Evolutionary conservation across 64 coral and sea anemone genomes (phyloP).

Genomic region (Montipora efflorescens): DNA sequence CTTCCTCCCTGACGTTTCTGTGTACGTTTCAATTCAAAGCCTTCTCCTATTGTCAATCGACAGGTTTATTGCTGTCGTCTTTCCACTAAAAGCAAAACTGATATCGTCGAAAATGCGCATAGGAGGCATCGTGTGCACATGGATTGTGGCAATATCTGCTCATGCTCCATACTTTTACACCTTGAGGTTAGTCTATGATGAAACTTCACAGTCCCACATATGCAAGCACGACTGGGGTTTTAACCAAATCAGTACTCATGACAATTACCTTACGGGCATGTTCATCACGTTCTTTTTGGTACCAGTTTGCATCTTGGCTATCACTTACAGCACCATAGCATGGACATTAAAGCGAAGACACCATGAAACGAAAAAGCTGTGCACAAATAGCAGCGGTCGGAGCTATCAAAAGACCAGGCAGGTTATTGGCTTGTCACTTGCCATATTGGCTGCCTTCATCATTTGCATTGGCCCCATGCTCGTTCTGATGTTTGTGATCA

Average conservation of each 20-base stretch:
- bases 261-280: neutral
- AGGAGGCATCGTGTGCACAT: no score
- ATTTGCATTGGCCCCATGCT: neutral
- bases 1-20: constrained; percentile 7
- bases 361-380: neutral
- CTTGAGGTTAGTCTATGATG: no score
- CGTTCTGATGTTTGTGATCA: neutral
- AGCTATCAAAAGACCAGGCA: neutral
- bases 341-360: neutral
- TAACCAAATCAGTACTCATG: neutral
- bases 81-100: no score
- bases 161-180: no score
- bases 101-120: no score
- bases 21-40: constrained; percentile 13
- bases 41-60: neutral
- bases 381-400: neutral
- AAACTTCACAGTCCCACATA: no score
- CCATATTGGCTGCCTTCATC: neutral
- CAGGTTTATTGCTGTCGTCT: no score
- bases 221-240: no score
- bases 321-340: neutral
- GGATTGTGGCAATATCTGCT: no score
- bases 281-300: neutral
- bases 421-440: neutral
- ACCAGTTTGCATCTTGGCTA: neutral